Evolutionary conservation across 35 echinoderm and acorn worm species (phyloP), one percentile per base, ranked within the genome.

Genomic region (Strongylocentrotus purpuratus): DNA sequence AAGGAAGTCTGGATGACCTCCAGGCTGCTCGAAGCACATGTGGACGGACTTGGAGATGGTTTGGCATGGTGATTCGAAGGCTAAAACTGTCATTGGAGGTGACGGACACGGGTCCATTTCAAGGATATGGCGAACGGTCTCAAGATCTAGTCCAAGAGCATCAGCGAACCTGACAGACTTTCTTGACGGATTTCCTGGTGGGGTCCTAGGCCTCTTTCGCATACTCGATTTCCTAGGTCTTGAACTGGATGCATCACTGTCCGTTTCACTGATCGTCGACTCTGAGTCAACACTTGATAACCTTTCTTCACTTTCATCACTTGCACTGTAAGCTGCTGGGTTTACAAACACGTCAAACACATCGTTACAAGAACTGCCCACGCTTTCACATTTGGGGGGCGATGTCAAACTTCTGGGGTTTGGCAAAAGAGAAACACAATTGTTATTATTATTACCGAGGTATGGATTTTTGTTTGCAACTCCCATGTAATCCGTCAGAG

Each of bases 81-180:
- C 52, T 33, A 93, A 58, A 31, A 32, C 45, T 47, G 47, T 33
- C 46, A 92, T 86, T 28, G 93, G 70, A 46, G 97, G 95, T 14
- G 94, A 88, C 31, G 95, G 88, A 13, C 95, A 95, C 12, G 95
- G 88, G 15, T 97, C 97, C 14, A 71, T 94, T 59, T 97, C 96
- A 6, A 97, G 92, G 71, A 97, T 97, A 48, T 97, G 90, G 22
- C 89, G 88, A 28, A 97, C 95, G 31, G 94, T 95, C 85, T 97
- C 94, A 32, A 97, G 92, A 94, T 96, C 95, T 22, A 97, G 88
- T 25, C 97, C 97, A 70, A 97, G 94, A 31, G 97, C 97, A 88
- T 97, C 97, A 4, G 97, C 97, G 87, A 97, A 97, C 5, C 94
- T 86, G 2, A 97, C 97, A 3, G 97, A 95, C 90, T 97, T 97